Conservation (phyloP, 1,140 invertebrate genomes). For the Glomeris maerens region DNA sequence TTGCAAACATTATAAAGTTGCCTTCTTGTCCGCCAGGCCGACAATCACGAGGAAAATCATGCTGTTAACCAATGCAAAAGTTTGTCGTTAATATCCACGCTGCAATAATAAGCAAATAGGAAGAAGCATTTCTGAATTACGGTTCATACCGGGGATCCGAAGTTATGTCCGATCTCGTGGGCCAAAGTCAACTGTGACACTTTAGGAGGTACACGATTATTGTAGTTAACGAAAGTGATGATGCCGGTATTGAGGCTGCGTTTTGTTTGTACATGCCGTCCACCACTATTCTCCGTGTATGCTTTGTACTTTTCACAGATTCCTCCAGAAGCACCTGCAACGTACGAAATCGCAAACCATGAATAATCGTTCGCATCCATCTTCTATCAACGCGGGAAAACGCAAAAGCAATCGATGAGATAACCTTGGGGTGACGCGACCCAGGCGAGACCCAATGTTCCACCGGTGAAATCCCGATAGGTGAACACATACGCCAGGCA, state of each 20-base stretch:
- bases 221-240: conserved; percentile 98
- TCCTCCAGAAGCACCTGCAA: conserved; percentile 79
- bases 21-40: conserved; percentile 67
- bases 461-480: conserved; percentile 89
- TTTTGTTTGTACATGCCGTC: conserved; percentile 83
- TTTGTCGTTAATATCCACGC: conserved; percentile 13
- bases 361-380: no score
- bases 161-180: conserved; percentile 99
- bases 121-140: not conserved
- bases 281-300: conserved; percentile 86
- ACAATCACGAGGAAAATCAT: conserved; percentile 87
- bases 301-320: conserved; percentile 98
- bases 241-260: conserved; percentile 96
- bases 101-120: conserved; percentile 17
- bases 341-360: conserved; percentile 5
- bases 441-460: conserved; percentile 94
- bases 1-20: conserved; percentile 97
- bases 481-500: conserved; percentile 98
- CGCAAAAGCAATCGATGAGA: conserved; percentile 12
- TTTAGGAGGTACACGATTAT: conserved; percentile 85
- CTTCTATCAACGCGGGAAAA: not conserved
- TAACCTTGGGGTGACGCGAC: conserved; percentile 78
- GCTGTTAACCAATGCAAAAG: conserved; percentile 42
- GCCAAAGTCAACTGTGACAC: conserved; percentile 95
- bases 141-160: conserved; percentile 78